Evolutionary conservation across 2,113 vertebrate genomes (phyloP), one percentile per base, ranked within the genome.

Genomic region (Enhydra lutris): DNA sequence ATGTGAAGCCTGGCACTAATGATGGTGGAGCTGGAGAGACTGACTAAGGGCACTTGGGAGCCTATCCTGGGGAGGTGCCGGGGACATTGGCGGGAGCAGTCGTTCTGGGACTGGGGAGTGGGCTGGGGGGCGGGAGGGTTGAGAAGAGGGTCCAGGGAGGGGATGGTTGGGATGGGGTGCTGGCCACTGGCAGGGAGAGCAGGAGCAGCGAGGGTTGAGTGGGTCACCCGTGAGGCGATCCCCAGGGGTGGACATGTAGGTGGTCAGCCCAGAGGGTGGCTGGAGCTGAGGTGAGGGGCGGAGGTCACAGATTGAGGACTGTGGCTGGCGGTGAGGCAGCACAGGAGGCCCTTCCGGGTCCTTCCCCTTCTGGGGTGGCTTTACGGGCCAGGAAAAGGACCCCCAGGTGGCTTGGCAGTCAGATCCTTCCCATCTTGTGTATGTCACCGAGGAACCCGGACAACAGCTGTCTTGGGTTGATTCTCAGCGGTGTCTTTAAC

Each of bases 11-110:
- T 34, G n/a, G 69, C 21, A 5, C 14, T 12, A 9, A 34, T 36
- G 80, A 47, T 0, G 34, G 50, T 21, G 34, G 93, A 26, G 36
- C 14, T 1, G 1, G 34, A 52, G 24, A 23, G 34, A 5, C 50
- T 29, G 59, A 7, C 5, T 2, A 10, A 5, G 3, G 6, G n/a
- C 31, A 7, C 29, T 15, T 6, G 0, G 26, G n/a, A 24, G 10
- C 31, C 45, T 57, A 1, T 12, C 29, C 29, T 80, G 73, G 31
- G 63, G 61, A 17, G 55, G 9, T 34, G 15, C 24, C 3, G 4
- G 45, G 4, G 29, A 21, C 0, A 12, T 9, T 65, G 47, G 26
- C 4, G 26, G 57, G 86, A 55, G n/a, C 47, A 2, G 23, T 20
- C 2, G 0, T 10, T 24, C 31, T 11, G 24, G 24, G 34, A 26